Evolutionary conservation across 2,888 invertebrate genomes (phyloP).

Genomic region (Hyles lineata): DNA sequence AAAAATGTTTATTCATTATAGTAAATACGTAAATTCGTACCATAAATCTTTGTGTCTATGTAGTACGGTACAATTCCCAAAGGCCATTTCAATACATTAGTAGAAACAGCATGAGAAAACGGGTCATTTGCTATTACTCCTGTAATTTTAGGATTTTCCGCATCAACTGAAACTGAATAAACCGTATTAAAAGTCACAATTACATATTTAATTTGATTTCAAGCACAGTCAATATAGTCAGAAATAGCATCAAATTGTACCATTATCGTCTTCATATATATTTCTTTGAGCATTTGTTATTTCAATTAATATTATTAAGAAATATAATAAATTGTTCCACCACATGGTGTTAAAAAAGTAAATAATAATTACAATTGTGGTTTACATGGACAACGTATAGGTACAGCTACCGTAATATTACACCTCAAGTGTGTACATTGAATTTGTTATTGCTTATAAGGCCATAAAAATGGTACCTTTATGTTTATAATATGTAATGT

Average conservation of each 20-base stretch:
- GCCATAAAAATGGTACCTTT: too few species aligned
- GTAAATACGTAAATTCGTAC: slow-evolving; percentile 39
- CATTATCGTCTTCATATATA: slow-evolving; percentile 12
- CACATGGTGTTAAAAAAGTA: not conserved
- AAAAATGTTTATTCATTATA: not conserved
- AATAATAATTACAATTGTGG: too few species aligned
- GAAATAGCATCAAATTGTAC: slow-evolving; percentile 3
- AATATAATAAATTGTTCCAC: not conserved
- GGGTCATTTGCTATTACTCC: not conserved
- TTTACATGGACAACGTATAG: too few species aligned
- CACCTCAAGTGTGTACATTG: too few species aligned
- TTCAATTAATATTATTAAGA: not conserved
- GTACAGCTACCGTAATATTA: too few species aligned
- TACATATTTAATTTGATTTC: not conserved
- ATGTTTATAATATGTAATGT: too few species aligned
- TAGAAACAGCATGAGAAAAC: not conserved
- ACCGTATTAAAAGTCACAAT: not conserved
- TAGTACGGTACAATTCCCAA: slow-evolving; percentile 51
- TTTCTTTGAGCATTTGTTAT: not conserved
- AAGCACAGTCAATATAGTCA: not conserved
- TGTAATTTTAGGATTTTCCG: not conserved
- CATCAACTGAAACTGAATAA: slow-evolving; percentile 17
- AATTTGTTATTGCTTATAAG: too few species aligned
- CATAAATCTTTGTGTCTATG: slow-evolving; percentile 47
- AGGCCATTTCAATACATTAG: slow-evolving; percentile 41